phyloP scores from a whole-genome alignment of 2,888 invertebrate species.

The Ophion costatus region DNA sequence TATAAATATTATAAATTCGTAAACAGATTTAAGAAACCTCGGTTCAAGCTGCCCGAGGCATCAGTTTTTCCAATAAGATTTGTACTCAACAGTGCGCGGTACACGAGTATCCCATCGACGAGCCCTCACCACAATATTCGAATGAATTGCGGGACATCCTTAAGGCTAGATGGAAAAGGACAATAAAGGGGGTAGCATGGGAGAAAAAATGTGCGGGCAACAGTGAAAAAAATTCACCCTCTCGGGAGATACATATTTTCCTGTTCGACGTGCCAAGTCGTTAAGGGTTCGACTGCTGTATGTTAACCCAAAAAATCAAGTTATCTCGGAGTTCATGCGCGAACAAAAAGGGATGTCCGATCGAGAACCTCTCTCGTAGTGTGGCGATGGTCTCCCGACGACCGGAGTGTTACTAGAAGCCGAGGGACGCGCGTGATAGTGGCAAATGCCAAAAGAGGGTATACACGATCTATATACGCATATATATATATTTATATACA shows the following conservation, averaged over 20 bases:
- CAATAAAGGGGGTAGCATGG: neutral
- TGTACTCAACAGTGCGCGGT: no score
- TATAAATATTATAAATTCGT: neutral
- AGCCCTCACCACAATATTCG: neutral
- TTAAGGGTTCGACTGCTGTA: slow-evolving; percentile 33
- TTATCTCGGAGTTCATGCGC: slow-evolving; percentile 56
- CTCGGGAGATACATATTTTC: slow-evolving; percentile 50
- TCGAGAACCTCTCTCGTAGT: slow-evolving; percentile 10
- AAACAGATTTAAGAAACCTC: neutral
- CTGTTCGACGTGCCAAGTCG: slow-evolving; percentile 52
- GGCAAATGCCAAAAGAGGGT: slow-evolving; percentile 27
- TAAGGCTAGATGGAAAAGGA: neutral
- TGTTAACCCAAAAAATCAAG: slow-evolving; percentile 46
- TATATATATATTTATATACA: slow-evolving; percentile 5
- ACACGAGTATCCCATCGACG: no score
- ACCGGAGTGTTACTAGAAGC: slow-evolving; percentile 41
- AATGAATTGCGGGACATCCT: neutral
- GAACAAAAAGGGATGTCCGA: slow-evolving; percentile 37
- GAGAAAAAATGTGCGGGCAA: neutral
- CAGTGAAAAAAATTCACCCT: slow-evolving; percentile 16
- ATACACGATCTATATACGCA: slow-evolving; percentile 7
- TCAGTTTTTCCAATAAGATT: no score
- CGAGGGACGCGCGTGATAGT: slow-evolving; percentile 32
- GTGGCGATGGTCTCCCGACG: slow-evolving; percentile 47
- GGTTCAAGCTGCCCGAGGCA: neutral